These are phyloP conservation scores for Periphyllus acericola DNA, from an alignment of 2,888 invertebrate genomes.

Conservation along the genomic window DNA sequence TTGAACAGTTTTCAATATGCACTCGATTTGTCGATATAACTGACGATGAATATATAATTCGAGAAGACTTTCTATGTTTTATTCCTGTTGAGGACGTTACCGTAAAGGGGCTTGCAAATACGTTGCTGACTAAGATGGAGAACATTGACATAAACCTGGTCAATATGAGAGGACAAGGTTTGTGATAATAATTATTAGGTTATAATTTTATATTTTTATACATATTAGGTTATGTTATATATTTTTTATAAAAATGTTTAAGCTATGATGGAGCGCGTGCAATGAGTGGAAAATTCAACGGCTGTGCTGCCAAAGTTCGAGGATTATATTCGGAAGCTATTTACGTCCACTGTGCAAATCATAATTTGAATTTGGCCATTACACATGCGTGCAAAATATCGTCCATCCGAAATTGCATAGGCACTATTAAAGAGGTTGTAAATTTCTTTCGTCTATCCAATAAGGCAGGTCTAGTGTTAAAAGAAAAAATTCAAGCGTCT, in stretches of 20 bases:
- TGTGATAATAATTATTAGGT: neutral
- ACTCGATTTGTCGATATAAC: neutral
- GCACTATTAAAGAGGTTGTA: slow-evolving; percentile 28
- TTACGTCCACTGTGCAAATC: slow-evolving; percentile 34
- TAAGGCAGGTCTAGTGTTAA: slow-evolving; percentile 8
- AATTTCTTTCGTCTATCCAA: slow-evolving; percentile 10
- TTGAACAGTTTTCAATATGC: slow-evolving; percentile 1
- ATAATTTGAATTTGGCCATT: slow-evolving; percentile 20
- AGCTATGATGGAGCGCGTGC: too few relatives aligned
- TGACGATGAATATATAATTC: neutral
- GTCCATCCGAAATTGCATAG: slow-evolving; percentile 30
- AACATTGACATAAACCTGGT: slow-evolving; percentile 11
- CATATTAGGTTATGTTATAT: neutral
- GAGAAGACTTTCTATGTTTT: slow-evolving; percentile 32
- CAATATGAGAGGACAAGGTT: slow-evolving; percentile 19
- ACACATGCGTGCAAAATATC: slow-evolving; percentile 25
- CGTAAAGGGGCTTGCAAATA: too few relatives aligned
- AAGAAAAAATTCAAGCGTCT: neutral
- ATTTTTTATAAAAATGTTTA: too few relatives aligned
- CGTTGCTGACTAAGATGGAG: neutral
- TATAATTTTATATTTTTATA: too few relatives aligned
- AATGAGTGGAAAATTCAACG: too few relatives aligned
- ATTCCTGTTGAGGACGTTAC: slow-evolving; percentile 31
- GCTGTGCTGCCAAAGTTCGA: too few relatives aligned
- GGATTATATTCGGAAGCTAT: too few relatives aligned